Conservation (phyloP, 2,113 vertebrate genomes). For the Gallinago media region DNA sequence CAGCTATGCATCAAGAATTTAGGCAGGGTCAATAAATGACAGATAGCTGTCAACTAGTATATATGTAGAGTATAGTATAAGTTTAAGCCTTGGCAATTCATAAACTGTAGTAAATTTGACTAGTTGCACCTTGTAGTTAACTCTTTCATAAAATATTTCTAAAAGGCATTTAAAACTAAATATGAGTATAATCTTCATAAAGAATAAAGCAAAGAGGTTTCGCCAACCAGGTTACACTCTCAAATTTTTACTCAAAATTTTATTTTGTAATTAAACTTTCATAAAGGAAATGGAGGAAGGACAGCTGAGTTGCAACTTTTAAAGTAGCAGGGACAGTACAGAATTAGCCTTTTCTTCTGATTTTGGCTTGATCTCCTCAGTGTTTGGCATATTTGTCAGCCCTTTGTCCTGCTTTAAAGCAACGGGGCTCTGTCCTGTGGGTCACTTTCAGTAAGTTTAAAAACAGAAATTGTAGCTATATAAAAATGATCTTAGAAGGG, state of each 20-base stretch:
- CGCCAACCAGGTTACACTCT: not conserved
- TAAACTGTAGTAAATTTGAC: not conserved
- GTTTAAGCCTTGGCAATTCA: not conserved
- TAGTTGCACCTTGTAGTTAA: not conserved
- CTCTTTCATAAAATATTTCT: not conserved
- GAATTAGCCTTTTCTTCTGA: not conserved
- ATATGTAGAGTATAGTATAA: not conserved
- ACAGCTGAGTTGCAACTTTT: not conserved
- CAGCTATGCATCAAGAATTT: not conserved
- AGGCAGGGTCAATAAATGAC: not conserved
- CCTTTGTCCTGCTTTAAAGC: not conserved
- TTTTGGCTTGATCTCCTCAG: not conserved
- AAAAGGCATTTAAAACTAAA: not conserved
- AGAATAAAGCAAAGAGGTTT: not conserved
- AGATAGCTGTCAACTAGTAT: not conserved
- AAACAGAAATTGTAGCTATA: slow-evolving; percentile 12
- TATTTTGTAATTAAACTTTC: not conserved
- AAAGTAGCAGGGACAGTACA: not conserved
- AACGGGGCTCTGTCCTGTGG: not conserved
- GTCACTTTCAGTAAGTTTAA: not conserved
- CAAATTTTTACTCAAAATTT: not conserved
- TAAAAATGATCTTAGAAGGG: not conserved
- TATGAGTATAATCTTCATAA: not conserved
- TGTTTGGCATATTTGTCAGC: not conserved
- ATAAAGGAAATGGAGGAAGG: not conserved